These are phyloP conservation scores for Buceros bicornis DNA, from an alignment of 2,797 vertebrate genomes.

Conservation along the genomic window DNA sequence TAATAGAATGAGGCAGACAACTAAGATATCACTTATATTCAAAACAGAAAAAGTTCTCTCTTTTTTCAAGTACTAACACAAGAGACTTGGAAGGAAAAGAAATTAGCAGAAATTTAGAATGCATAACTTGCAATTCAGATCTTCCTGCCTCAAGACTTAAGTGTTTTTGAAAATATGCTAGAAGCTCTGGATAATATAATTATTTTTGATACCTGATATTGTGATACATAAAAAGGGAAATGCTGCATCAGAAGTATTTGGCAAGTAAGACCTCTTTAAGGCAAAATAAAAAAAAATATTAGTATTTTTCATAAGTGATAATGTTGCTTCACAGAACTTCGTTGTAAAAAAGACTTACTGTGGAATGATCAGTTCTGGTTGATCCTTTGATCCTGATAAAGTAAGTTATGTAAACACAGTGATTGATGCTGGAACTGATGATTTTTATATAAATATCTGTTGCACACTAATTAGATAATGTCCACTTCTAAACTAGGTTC, in stretches of 20 bases:
- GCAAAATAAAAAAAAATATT: background rate
- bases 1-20: background rate
- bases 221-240: background rate
- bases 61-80: background rate
- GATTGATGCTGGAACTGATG: background rate
- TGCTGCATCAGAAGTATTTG: background rate
- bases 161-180: background rate
- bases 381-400: background rate
- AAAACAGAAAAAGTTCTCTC: background rate
- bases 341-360: background rate
- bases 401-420: background rate
- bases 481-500: background rate
- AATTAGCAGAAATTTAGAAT: background rate
- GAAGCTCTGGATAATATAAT: background rate
- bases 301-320: background rate
- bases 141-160: background rate
- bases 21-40: background rate
- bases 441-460: background rate
- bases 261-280: background rate
- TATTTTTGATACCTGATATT: background rate
- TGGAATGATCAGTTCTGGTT: background rate
- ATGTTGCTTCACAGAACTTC: background rate
- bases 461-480: fast-evolving
- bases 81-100: background rate
- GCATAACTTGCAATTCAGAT: background rate